Evolutionary conservation across 2,888 invertebrate species (phyloP).

Genomic region (Agonopterix subpropinquella): DNA sequence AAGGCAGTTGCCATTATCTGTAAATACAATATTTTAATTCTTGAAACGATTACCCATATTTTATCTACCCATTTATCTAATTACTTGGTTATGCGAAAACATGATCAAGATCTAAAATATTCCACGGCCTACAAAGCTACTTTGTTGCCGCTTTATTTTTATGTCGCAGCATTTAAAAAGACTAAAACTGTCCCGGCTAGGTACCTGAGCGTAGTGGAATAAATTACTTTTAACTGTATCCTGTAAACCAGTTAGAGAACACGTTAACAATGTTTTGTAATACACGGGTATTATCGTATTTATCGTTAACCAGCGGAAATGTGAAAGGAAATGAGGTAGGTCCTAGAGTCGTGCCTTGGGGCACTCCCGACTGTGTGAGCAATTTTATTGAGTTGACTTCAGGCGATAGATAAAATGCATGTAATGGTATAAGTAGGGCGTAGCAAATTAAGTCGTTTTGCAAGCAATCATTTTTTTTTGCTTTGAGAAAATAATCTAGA

Average conservation of each 20-base stretch:
- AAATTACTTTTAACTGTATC: conserved; percentile 57
- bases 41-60: conserved; percentile 2
- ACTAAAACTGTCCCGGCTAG: conserved; percentile 15
- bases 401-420: conserved; percentile 18
- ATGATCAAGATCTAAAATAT: conserved; percentile 30
- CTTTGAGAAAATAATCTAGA: too few species aligned
- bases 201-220: conserved; percentile 31
- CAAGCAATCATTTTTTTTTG: background rate
- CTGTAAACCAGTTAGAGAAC: conserved; percentile 45
- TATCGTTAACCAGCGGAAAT: conserved; percentile 61
- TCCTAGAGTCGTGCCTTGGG: conserved; percentile 41
- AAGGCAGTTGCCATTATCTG: conserved; percentile 93
- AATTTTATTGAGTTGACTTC: conserved; percentile 18
- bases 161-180: conserved; percentile 18
- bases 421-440: too few species aligned
- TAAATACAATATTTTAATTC: conserved; percentile 26
- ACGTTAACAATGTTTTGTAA: conserved; percentile 58
- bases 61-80: too few species aligned
- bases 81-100: too few species aligned
- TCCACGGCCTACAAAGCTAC: conserved; percentile 19
- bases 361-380: conserved; percentile 35
- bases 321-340: conserved; percentile 44
- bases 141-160: conserved; percentile 21
- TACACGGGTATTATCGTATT: conserved; percentile 52
- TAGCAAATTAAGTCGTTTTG: too few species aligned